These are phyloP conservation scores for Buathra laborator DNA, from an alignment of 2,888 invertebrate species.

Conservation along the genomic window DNA sequence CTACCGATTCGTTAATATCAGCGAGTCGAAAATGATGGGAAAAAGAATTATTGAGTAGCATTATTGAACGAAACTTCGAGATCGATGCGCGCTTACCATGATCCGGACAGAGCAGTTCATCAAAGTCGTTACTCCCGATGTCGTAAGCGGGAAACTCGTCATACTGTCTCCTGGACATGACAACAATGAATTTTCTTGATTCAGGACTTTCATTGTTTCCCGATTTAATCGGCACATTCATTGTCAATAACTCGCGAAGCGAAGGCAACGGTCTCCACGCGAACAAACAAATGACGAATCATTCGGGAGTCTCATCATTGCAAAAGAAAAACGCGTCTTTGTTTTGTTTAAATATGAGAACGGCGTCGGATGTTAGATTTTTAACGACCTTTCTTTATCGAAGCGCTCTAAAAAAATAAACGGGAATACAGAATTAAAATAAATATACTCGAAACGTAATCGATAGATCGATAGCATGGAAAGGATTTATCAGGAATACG, in stretches of 20 bases:
- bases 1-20: background rate
- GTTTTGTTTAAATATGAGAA: constrained; percentile 45
- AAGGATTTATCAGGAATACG: background rate
- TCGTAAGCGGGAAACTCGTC: constrained; percentile 45
- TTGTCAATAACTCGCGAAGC: constrained; percentile 56
- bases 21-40: background rate
- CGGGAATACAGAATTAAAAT: background rate
- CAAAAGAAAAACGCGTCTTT: background rate
- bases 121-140: constrained; percentile 48
- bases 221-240: constrained; percentile 60
- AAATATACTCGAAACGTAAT: background rate
- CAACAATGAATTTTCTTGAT: constrained; percentile 60
- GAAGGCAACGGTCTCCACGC: constrained; percentile 60
- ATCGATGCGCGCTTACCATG: constrained; percentile 56
- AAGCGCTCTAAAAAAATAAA: background rate
- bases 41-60: background rate
- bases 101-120: constrained; percentile 53
- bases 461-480: background rate
- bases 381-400: constrained; percentile 11
- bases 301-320: constrained; percentile 7
- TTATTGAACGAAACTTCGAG: background rate
- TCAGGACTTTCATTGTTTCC: constrained; percentile 64
- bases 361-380: background rate
- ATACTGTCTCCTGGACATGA: constrained; percentile 63
- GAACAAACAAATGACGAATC: constrained; percentile 50